Conservation (phyloP, 1,140 invertebrate genomes). For the Mactra quadrangularis region DNA sequence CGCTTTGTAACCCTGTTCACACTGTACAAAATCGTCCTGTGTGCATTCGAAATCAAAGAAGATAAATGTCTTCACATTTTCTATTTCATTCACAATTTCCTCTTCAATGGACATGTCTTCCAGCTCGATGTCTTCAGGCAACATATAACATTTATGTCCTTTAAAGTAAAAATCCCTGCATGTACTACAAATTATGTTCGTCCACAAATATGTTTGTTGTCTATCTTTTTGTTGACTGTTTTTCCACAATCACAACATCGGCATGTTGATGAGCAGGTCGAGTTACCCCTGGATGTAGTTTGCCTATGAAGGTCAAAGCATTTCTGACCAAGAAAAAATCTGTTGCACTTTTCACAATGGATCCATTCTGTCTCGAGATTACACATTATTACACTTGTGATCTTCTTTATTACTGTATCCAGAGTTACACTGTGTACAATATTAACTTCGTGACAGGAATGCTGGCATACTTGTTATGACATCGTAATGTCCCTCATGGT, state of each 20-base stretch:
- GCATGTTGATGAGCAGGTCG: neutral
- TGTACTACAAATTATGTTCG: constrained; percentile 1
- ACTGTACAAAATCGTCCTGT: constrained; percentile 17
- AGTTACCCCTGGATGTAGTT: neutral
- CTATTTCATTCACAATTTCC: neutral
- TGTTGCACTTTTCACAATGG: neutral
- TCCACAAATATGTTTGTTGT: neutral
- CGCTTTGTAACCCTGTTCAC: neutral
- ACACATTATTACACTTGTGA: constrained; percentile 2
- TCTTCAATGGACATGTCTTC: neutral
- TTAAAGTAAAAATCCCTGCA: neutral
- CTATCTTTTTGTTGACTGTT: constrained; percentile 38
- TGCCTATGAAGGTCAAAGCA: constrained; percentile 6
- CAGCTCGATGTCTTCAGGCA: neutral
- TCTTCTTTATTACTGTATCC: constrained; percentile 14
- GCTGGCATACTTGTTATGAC: constrained; percentile 13
- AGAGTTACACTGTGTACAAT: neutral
- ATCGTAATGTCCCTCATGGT: constrained; percentile 34
- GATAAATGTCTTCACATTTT: neutral
- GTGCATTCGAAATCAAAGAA: constrained; percentile 40
- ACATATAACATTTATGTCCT: constrained; percentile 16
- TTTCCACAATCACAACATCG: neutral
- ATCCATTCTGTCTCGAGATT: neutral
- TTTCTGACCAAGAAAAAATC: neutral
- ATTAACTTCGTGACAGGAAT: constrained; percentile 8